Conservation (phyloP, 2,888 invertebrate species). For the Drosophila greeni region DNA sequence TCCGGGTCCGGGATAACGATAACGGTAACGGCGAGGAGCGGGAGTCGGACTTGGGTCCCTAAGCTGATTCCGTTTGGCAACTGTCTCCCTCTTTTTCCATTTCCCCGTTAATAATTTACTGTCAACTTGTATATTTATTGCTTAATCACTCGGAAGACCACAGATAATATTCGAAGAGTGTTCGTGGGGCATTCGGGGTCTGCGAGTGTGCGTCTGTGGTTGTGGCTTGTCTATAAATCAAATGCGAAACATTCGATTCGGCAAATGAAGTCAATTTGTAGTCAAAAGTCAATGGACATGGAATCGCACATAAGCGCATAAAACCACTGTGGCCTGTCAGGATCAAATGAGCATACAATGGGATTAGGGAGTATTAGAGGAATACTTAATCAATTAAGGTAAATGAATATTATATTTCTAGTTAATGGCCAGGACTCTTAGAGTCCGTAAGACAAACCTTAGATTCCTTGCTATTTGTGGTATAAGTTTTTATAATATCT, state of each 20-base stretch:
- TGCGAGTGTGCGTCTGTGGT: constrained; percentile 11
- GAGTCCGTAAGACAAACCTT: too few relatives aligned
- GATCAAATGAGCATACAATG: constrained; percentile 7
- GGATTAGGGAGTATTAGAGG: constrained; percentile 1
- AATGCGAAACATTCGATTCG: constrained; percentile 35
- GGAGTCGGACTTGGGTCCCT: background rate
- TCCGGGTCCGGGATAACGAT: constrained; percentile 1
- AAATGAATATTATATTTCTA: too few relatives aligned
- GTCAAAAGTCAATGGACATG: constrained; percentile 25
- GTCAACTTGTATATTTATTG: constrained; percentile 66
- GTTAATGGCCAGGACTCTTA: too few relatives aligned
- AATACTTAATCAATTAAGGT: too few relatives aligned
- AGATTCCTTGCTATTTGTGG: background rate
- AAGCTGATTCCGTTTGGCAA: constrained; percentile 35
- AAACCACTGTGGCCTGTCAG: background rate
- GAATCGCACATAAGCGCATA: background rate
- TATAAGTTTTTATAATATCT: background rate
- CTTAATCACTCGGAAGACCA: constrained; percentile 70
- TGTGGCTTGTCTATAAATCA: constrained; percentile 55
- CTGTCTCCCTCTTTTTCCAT: constrained; percentile 8
- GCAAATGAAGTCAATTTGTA: constrained; percentile 43
- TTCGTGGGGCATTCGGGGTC: constrained; percentile 9
- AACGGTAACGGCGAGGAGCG: constrained; percentile 15
- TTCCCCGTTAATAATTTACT: constrained; percentile 63
- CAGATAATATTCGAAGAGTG: constrained; percentile 55